These are phyloP conservation scores for Archegozetes longisetosus DNA, from an alignment of 1,140 invertebrate species.

Conservation along the genomic window DNA sequence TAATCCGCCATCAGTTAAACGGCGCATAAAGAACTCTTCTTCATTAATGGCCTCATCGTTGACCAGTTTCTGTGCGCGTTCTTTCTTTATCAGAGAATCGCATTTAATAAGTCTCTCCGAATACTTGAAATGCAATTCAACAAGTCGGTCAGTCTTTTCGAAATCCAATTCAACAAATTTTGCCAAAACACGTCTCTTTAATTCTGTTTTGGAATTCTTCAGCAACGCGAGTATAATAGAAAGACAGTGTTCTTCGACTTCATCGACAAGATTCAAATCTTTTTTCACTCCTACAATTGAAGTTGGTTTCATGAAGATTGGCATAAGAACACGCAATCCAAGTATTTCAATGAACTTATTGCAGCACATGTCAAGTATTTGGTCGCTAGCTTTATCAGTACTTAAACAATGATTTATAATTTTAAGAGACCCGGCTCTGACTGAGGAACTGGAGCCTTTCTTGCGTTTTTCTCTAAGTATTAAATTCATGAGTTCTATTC, in stretches of 20 bases:
- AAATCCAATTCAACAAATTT: slow-evolving; percentile 98
- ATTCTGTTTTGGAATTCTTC: slow-evolving; percentile 72
- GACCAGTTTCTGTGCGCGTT: slow-evolving; percentile 28
- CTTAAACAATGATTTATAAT: slow-evolving; percentile 91
- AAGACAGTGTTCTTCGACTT: slow-evolving; percentile 40
- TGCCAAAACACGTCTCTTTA: slow-evolving; percentile 69
- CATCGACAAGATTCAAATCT: slow-evolving; percentile 30
- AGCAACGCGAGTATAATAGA: slow-evolving; percentile 88
- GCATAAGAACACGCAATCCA: slow-evolving; percentile 87
- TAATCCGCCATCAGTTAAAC: slow-evolving; percentile 67
- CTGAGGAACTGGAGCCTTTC: slow-evolving; percentile 31
- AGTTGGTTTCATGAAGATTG: slow-evolving; percentile 90
- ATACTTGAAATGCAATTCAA: slow-evolving; percentile 96
- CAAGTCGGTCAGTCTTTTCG: slow-evolving; percentile 89
- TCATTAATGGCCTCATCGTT: slow-evolving; percentile 39
- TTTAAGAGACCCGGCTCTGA: slow-evolving; percentile 90
- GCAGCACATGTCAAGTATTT: slow-evolving; percentile 34
- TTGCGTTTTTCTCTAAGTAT: slow-evolving; percentile 81
- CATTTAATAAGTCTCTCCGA: slow-evolving; percentile 75
- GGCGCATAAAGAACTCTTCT: slow-evolving; percentile 68
- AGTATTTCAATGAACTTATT: slow-evolving; percentile 98
- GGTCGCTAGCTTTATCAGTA: slow-evolving; percentile 70
- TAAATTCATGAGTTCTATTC: slow-evolving; percentile 85
- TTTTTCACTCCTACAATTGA: slow-evolving; percentile 35
- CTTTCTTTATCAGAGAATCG: slow-evolving; percentile 54